These are phyloP conservation scores for Pristis pectinata DNA, from an alignment of 2,797 vertebrate genomes.

Conservation along the genomic window DNA sequence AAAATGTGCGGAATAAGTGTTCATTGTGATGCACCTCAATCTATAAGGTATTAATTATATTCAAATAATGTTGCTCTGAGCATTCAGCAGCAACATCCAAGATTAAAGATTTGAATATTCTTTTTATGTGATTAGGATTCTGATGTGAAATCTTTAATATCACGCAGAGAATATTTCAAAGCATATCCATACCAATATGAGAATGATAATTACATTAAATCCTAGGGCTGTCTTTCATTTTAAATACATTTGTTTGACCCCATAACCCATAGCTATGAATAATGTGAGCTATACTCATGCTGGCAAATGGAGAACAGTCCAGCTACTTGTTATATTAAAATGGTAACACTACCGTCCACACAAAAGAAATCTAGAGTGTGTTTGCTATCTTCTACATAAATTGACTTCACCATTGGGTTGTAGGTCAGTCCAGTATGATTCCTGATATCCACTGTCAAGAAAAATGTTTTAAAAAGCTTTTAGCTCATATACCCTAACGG, in stretches of 20 bases:
- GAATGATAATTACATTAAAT: not conserved
- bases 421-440: not conserved
- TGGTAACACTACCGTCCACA: not conserved
- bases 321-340: not conserved
- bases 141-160: not conserved
- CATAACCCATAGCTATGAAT: not conserved
- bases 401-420: not conserved
- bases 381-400: not conserved
- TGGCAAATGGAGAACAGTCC: not conserved
- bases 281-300: not conserved
- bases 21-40: not conserved
- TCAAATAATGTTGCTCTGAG: not conserved
- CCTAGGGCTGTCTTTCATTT: not conserved
- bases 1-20: not conserved
- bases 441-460: not conserved
- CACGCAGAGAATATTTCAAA: not conserved
- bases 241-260: conserved; percentile 4
- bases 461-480: no score
- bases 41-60: not conserved
- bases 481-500: no score
- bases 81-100: not conserved
- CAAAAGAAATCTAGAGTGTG: not conserved
- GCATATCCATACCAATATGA: not conserved
- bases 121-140: not conserved
- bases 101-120: not conserved